Percentiles rank a stretch among this genome's conserved stretches.
These are phyloP conservation scores for Fragum fragum DNA, from an alignment of 2,888 invertebrate species.

Conservation along the genomic window DNA sequence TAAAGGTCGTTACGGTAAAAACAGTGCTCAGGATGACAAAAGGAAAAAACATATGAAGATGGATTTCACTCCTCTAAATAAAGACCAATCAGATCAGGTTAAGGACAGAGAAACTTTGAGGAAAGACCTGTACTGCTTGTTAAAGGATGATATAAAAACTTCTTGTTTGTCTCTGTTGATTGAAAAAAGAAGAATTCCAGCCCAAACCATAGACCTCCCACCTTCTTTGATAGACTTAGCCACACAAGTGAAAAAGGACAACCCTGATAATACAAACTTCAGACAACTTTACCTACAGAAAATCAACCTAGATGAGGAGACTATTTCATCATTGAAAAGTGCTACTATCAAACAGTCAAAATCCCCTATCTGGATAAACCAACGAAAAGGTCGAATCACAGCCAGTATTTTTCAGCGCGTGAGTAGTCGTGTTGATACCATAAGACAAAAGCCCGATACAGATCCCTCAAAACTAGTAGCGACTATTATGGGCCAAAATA, in stretches of 20 bases:
- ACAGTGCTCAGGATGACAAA: background rate
- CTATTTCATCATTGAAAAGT: background rate
- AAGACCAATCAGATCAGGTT: background rate
- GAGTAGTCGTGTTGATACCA: constrained; percentile 3
- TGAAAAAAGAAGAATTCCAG: constrained; percentile 22
- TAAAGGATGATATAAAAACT: constrained; percentile 29
- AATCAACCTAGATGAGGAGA: background rate
- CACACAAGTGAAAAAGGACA: background rate
- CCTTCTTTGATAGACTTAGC: background rate
- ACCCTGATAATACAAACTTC: background rate
- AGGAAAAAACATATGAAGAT: background rate
- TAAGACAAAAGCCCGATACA: constrained; percentile 6
- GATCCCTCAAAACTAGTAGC: constrained; percentile 27
- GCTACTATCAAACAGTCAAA: constrained; percentile 22
- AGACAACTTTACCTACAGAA: background rate
- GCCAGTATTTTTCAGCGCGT: constrained; percentile 44
- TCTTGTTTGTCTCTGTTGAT: constrained; percentile 21
- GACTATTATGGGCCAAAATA: constrained; percentile 28
- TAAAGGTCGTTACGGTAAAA: constrained; percentile 34
- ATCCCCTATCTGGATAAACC: constrained; percentile 22
- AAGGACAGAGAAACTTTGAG: constrained; percentile 2
- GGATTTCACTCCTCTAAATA: constrained; percentile 42
- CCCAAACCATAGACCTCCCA: background rate
- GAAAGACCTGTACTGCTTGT: constrained; percentile 4
- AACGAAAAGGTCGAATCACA: constrained; percentile 36